These are phyloP conservation scores for Arvicanthis niloticus DNA, from an alignment of 2,113 vertebrate species.

Conservation along the genomic window DNA sequence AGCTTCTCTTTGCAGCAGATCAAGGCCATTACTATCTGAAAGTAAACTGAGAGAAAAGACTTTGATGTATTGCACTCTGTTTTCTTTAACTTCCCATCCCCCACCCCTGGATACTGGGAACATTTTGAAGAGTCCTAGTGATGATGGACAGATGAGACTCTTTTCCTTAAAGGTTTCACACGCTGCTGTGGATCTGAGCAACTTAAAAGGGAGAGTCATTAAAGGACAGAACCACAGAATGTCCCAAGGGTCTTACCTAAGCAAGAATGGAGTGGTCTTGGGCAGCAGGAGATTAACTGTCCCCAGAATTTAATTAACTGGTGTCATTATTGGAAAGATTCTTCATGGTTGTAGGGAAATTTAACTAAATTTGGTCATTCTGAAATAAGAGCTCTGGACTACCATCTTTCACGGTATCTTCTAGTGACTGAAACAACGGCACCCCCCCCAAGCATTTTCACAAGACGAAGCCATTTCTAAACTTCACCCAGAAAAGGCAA, in stretches of 20 bases:
- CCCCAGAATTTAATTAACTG: constrained; percentile 64
- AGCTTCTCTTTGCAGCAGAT: no score
- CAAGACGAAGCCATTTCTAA: constrained; percentile 17
- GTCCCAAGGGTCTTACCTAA: not conserved
- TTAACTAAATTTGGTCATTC: constrained; percentile 35
- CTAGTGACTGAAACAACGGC: constrained; percentile 14
- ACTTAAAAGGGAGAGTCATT: not conserved
- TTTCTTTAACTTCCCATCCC: not conserved
- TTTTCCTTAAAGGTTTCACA: not conserved
- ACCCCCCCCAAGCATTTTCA: not conserved
- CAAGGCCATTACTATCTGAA: not conserved
- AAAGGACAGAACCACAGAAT: not conserved
- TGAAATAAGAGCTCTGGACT: constrained; percentile 14
- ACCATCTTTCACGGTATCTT: not conserved
- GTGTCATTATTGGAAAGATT: constrained; percentile 13
- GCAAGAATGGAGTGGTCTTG: not conserved
- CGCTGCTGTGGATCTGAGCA: not conserved
- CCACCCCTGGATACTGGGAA: not conserved
- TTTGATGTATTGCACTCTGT: not conserved
- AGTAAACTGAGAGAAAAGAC: not conserved
- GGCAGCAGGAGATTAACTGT: not conserved
- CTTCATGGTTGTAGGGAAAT: constrained; percentile 30
- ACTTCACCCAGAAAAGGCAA: constrained; percentile 24
- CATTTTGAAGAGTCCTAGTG: not conserved
- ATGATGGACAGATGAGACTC: not conserved